phyloP scores from a whole-genome alignment of 1,140 invertebrate genomes.

The Papilio polytes region DNA sequence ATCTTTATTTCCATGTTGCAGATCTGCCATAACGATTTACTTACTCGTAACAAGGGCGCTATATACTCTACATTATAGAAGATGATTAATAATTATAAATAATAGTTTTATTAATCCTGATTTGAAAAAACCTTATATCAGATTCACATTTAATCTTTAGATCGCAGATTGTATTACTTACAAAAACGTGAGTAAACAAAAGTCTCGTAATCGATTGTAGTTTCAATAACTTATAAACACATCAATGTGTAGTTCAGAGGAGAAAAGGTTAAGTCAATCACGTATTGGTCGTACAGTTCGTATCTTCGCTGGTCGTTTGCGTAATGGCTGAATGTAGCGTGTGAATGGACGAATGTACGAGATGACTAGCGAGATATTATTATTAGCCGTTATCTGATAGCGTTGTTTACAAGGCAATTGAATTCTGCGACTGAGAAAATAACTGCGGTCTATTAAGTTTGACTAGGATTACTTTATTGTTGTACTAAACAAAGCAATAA shows the following conservation, averaged over 20 bases:
- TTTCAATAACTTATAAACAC: conserved; percentile 16
- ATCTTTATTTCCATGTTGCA: no score
- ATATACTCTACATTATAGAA: no score
- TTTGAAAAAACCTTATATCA: not conserved
- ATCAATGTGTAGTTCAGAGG: conserved; percentile 15
- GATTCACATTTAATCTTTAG: not conserved
- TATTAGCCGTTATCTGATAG: conserved; percentile 13
- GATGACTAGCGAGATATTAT: conserved; percentile 12
- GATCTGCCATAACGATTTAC: no score
- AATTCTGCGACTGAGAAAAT: conserved; percentile 12
- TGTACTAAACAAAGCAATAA: not conserved
- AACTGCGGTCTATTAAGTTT: not conserved
- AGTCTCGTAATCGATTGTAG: conserved; percentile 16
- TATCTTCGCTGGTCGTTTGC: not conserved
- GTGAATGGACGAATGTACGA: conserved; percentile 12
- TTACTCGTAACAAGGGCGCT: no score
- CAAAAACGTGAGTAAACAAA: conserved; percentile 18
- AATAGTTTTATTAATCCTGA: not conserved
- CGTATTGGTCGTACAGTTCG: conserved; percentile 6
- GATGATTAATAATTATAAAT: no score
- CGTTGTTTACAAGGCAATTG: conserved; percentile 24
- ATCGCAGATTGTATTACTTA: conserved; percentile 6
- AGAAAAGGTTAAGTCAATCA: conserved; percentile 22
- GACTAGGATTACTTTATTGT: not conserved
- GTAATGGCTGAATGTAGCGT: conserved; percentile 14